Evolutionary conservation across 2,797 vertebrate species (phyloP), one percentile per base, ranked within the genome.

Genomic region (Acrossocheilus fasciatus): DNA sequence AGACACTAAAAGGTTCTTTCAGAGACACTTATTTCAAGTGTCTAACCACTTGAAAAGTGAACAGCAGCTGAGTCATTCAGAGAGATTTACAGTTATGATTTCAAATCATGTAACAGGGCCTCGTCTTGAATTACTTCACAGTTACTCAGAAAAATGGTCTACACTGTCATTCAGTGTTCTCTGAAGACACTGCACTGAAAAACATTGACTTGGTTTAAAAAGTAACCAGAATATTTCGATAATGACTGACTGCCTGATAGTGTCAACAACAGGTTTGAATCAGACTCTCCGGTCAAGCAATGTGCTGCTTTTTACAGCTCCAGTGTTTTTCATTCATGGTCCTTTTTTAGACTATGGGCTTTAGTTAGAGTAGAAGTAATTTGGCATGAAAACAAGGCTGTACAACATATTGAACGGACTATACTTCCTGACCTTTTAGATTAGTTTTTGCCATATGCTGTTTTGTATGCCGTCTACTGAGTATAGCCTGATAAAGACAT

Each of bases 21-120:
- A 39, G 75, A 39, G 20, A 2, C 20, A 7, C 74, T 78, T 9
- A 17, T 43, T 62, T 17, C 36, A 62, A 39, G 75, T 75, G 43
- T 75, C 72, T 83, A 59, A 64, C 26, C 82, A 64, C 82, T 83
- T 62, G 54, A 54, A 77, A 77, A 84, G 59, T 66, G 72, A 78
- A 68, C 59, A 41, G 43, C 14, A 66, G 73, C 59, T 2, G 73
- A 84, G 82, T 54, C 73, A 77, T 84, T 77, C 45, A 52, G 23
- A 66, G n/a, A 30, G 41, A 68, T 84, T 84, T 84, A 54, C 23
- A 5, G 45, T 76, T 68, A 76, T 52, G 34, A 84, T 76, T 39
- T 50, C 26, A 54, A 68, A 20, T 83, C 15, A 39, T 64, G 3
- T 83, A 50, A 75, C 34, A 39, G 9, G 75, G 34, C 77, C 73